Conservation (phyloP, 2,888 invertebrate genomes). For the Drosophila lacicola region DNA sequence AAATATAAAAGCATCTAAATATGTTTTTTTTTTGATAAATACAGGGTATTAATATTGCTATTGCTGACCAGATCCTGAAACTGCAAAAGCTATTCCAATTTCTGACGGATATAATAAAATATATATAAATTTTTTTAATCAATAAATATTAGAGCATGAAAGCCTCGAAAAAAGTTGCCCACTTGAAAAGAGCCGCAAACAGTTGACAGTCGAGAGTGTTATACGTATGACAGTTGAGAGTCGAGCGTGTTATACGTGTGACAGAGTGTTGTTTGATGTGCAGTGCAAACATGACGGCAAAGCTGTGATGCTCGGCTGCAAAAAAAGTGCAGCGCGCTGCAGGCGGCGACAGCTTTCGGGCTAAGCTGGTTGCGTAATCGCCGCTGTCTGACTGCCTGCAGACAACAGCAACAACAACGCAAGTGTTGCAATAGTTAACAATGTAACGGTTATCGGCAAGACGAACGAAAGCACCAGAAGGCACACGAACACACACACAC, state of each 20-base stretch:
- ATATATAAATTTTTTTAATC: no score
- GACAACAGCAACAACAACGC: slow-evolving; percentile 26
- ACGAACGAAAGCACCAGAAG: slow-evolving; percentile 42
- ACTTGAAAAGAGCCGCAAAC: neutral
- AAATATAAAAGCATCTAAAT: no score
- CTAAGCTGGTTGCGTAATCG: slow-evolving; percentile 49
- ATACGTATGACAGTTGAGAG: neutral
- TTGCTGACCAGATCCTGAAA: no score
- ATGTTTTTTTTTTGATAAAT: no score
- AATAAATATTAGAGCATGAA: no score
- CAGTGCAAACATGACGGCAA: slow-evolving; percentile 12
- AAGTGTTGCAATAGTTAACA: slow-evolving; percentile 79
- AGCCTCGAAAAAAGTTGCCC: no score
- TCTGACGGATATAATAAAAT: no score
- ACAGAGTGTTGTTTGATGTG: neutral
- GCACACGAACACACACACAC: slow-evolving; percentile 2
- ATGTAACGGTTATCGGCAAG: slow-evolving; percentile 72
- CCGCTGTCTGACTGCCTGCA: slow-evolving; percentile 9
- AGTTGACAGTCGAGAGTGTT: neutral
- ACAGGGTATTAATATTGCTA: no score
- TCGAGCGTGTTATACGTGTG: neutral
- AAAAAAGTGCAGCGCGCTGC: slow-evolving; percentile 20
- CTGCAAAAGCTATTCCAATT: no score
- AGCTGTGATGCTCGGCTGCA: slow-evolving; percentile 20
- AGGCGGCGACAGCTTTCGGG: slow-evolving; percentile 30